Evolutionary conservation across 2,113 vertebrate genomes (phyloP).

Genomic region (Atrichornis clamosus): DNA sequence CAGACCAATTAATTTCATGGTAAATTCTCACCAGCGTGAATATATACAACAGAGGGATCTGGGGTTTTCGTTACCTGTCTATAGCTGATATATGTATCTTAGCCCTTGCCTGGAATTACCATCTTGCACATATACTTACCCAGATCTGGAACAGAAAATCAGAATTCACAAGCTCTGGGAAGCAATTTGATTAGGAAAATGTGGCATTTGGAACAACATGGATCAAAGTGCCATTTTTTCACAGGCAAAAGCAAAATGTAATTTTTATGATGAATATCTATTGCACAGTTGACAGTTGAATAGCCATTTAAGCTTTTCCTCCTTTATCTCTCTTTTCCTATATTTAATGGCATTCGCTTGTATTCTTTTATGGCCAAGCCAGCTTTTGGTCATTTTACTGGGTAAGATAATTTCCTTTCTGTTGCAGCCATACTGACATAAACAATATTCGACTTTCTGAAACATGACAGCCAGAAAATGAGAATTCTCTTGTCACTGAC

Average conservation of each 20-base stretch:
- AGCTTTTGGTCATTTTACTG: constrained; percentile 28
- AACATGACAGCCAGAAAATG: constrained; percentile 73
- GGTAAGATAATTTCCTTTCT: constrained; percentile 57
- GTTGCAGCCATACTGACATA: constrained; percentile 27
- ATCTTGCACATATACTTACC: not conserved
- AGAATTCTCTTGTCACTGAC: constrained; percentile 65
- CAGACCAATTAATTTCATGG: not conserved
- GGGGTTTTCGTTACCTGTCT: not conserved
- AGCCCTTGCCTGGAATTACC: not conserved
- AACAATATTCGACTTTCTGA: constrained; percentile 48
- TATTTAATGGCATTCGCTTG: not conserved
- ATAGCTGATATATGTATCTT: fast-evolving
- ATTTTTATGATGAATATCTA: not conserved
- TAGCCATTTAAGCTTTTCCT: constrained; percentile 7
- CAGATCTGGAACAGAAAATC: not conserved
- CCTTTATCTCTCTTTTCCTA: not conserved
- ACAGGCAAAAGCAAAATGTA: not conserved
- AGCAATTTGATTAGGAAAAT: not conserved
- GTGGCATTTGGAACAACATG: not conserved
- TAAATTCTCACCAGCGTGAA: not conserved
- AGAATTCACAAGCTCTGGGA: not conserved
- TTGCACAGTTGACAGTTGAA: not conserved
- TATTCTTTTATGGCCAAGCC: not conserved
- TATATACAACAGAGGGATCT: not conserved
- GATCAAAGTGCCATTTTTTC: not conserved